Evolutionary conservation across 2,888 invertebrate species (phyloP), one percentile per base, ranked within the genome.

Genomic region (Nomada lathburiana): DNA sequence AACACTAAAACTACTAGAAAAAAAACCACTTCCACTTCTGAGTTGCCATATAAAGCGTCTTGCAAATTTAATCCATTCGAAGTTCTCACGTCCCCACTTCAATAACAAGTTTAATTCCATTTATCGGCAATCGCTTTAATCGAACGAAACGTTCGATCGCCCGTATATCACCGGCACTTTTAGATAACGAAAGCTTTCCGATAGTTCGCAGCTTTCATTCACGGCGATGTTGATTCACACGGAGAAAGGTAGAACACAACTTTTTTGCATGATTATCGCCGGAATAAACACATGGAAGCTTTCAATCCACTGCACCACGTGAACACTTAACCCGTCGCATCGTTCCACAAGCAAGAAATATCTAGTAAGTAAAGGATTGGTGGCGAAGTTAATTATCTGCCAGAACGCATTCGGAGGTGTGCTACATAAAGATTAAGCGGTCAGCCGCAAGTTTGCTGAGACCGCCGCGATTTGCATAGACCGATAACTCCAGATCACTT

Each of bases 381-480:
- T 47, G 63, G 36, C 47, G 52, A 57, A 71, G 57, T 52, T 75
- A 86, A 76, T 79, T 73, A 60, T 57, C 68, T 59, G 36, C 42
- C 36, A 44, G 26, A 42, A 29, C 68, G 50, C 69, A 65, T 68
- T 47, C 59, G 9, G 7, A 36, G 47, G 59, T 55, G 26, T 52
- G 73, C 53, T 81, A 73, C 60, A 36, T 20, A 59, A 76, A 60
- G 73, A 76, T 86, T 78, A 74, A 53, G 36, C 29, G 10, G 64
- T 20, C 44, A 53, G 47, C 55, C 60, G 57, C 55, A 72, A 50
- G 76, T 80, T 80, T 78, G 76, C 78, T 71, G 55, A 64, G 60
- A 60, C 64, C 67, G 10, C 44, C n/a, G 52, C 57, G 64, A 88
- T 87, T 85, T 86, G 75, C 87, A 79, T 87, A 86, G 80, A 83